Evolutionary conservation across 2,888 invertebrate genomes (phyloP), one percentile per base, ranked within the genome.

Genomic region (Trichogramma evanescens): DNA sequence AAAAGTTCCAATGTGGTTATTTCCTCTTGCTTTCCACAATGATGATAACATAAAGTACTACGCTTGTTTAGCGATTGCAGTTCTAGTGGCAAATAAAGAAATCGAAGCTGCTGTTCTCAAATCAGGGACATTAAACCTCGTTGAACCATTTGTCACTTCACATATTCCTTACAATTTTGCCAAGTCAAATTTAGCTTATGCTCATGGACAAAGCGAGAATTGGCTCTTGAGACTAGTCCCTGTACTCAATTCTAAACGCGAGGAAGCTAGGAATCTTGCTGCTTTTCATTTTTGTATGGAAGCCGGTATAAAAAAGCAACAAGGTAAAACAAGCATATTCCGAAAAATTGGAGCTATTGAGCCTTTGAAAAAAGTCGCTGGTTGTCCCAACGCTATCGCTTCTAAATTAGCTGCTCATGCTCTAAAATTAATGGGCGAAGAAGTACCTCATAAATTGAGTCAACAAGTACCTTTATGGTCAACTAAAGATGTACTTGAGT

Each of bases 211-310:
- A 79, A 95, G 95, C 73, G 91, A 92, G 74, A 92, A 92, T 70
- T 97, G 97, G 97, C 81, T 98, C 58, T 86, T 91, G 78, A 84
- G 93, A 69, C 82, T 99, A 66, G 93, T 98, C 4, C 96, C 97
- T 1, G 93, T 98, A 8, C 81, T 99, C 58, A 91, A 91, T 74
- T 96, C 96, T 48, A 93, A 95, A 74, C 83, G 96, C 63, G 94
- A 96, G 74, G 98, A 98, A 79, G 97, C 98, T 0, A 85, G 95
- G 71, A 95, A 95, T 75, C 80, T 99, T 69, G 98, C 97, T 4
- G 96, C 98, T 44, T 99, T 98, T 77, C 99, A 99, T 76, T 92
- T 97, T 78, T 96, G 96, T 74, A 96, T 99, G 95, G 99, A 99
- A 79, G 97, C 98, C 8, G 94, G 94, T 45, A 97, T 99, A 58